Evolutionary conservation across 1,140 invertebrate genomes (phyloP).

Genomic region (Drosophila tani): DNA sequence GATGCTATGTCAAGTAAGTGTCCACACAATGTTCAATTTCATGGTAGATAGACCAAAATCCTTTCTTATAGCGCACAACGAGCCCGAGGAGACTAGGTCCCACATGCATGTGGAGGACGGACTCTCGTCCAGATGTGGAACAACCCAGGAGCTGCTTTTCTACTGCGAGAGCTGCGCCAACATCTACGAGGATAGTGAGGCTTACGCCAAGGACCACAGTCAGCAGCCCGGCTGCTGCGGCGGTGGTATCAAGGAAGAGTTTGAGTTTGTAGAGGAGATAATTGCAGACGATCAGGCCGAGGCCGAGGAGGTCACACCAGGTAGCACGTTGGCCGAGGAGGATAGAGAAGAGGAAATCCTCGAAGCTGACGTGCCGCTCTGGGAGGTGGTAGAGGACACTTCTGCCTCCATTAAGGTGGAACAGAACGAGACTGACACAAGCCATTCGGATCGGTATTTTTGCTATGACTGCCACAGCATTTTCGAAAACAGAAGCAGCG

Average conservation of each 20-base stretch:
- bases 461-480: constrained; percentile 77
- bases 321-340: constrained; percentile 9
- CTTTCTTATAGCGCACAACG: constrained; percentile 9
- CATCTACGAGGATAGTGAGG: constrained; percentile 40
- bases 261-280: constrained; percentile 16
- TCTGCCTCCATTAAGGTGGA: background rate
- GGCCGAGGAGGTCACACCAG: background rate
- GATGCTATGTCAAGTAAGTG: constrained; percentile 58
- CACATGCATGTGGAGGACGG: constrained; percentile 52
- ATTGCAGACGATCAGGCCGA: constrained; percentile 25
- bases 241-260: constrained; percentile 6
- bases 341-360: constrained; percentile 45
- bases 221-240: constrained; percentile 6
- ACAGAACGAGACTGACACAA: constrained; percentile 10
- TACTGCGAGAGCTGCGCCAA: constrained; percentile 58
- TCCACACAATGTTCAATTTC: background rate
- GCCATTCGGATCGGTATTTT: constrained; percentile 65
- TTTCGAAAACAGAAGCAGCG: constrained; percentile 63
- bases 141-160: constrained; percentile 29
- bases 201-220: constrained; percentile 45
- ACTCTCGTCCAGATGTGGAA: constrained; percentile 15
- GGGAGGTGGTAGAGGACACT: constrained; percentile 59
- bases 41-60: background rate
- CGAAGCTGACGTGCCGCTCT: constrained; percentile 50
- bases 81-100: constrained; percentile 2